phyloP scores from a whole-genome alignment of 1,140 invertebrate genomes.

The Neotoxoptera formosana region DNA sequence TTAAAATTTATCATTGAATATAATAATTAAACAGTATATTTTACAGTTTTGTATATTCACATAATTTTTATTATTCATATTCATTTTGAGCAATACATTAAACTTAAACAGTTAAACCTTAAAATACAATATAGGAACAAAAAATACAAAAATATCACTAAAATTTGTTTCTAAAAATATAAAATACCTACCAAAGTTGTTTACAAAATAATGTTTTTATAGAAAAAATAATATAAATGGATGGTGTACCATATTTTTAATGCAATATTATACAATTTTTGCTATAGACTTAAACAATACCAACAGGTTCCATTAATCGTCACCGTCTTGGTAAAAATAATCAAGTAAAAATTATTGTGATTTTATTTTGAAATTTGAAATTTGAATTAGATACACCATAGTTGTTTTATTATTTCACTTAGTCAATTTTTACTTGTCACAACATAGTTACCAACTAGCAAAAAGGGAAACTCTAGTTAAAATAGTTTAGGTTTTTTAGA shows the following conservation, averaged over 20 bases:
- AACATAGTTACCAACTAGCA: no score
- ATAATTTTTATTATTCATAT: not conserved
- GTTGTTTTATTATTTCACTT: no score
- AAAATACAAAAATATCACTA: slow-evolving; percentile 1
- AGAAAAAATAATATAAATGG: not conserved
- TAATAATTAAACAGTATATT: not conserved
- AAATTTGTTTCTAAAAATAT: not conserved
- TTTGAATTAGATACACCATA: no score
- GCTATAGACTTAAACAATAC: not conserved
- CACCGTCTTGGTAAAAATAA: no score
- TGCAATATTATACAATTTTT: not conserved
- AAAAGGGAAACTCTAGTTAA: no score
- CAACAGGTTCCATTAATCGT: no score
- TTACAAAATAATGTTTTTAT: not conserved
- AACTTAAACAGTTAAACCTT: not conserved
- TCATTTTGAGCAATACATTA: not conserved
- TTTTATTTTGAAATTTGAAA: no score
- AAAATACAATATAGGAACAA: not conserved
- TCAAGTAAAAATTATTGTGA: no score
- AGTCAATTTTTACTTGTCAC: no score
- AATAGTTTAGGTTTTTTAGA: no score
- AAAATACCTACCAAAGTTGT: not conserved
- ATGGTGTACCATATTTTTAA: not conserved
- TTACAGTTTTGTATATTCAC: not conserved
- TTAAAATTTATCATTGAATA: not conserved